Conservation (phyloP, 2,888 invertebrate genomes). For the Chaetogeoica ovagalla region DNA sequence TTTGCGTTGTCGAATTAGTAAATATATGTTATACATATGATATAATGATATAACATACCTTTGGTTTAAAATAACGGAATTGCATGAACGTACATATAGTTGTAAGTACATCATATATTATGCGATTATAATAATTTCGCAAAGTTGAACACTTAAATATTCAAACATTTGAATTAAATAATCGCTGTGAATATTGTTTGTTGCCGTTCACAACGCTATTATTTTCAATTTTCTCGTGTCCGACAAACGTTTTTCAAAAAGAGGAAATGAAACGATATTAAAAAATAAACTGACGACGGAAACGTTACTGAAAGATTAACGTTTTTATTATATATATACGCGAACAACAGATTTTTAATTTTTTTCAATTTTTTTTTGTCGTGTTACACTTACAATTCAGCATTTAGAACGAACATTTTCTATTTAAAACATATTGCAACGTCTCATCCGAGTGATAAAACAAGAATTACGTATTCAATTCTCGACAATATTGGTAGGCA, state of each 20-base stretch:
- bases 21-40: no score
- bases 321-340: slow-evolving; percentile 20
- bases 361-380: not conserved
- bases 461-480: no score
- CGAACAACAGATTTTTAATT: not conserved
- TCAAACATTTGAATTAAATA: no score
- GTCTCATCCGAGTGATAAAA: no score
- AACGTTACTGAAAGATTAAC: not conserved
- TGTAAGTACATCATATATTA: no score
- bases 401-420: not conserved
- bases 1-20: no score
- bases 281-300: slow-evolving; percentile 28
- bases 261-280: slow-evolving; percentile 26
- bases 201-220: not conserved
- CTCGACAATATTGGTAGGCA: no score
- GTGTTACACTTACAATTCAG: not conserved
- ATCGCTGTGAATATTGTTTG: slow-evolving; percentile 17
- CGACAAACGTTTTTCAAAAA: not conserved
- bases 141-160: no score
- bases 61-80: no score
- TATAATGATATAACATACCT: no score
- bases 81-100: no score
- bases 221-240: slow-evolving; percentile 1
- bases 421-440: not conserved
- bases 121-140: no score